These are phyloP conservation scores for Protaetia brevitarsis DNA, from an alignment of 1,140 invertebrate species.

Conservation along the genomic window DNA sequence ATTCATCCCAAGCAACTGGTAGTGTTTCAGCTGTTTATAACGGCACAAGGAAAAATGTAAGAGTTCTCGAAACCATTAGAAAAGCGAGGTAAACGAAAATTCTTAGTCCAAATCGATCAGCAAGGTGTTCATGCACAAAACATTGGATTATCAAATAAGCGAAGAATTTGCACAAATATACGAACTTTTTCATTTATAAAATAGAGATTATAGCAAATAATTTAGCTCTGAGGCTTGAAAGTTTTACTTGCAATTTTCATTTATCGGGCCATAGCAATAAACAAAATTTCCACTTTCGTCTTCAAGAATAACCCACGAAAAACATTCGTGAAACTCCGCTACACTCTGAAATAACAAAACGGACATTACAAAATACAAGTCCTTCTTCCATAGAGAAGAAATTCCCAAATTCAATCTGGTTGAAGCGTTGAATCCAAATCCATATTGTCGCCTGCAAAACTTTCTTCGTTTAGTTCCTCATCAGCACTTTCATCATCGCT, in stretches of 20 bases:
- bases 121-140: no score
- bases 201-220: neutral
- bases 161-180: neutral
- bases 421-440: no score
- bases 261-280: neutral
- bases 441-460: no score
- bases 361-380: no score
- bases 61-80: neutral
- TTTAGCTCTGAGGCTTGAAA: neutral
- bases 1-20: neutral
- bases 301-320: no score
- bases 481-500: no score
- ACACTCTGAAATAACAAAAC: no score
- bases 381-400: no score
- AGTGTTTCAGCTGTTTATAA: neutral
- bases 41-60: neutral
- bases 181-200: neutral
- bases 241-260: neutral
- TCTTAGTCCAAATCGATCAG: neutral
- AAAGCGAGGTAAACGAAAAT: neutral
- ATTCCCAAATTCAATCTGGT: no score
- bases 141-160: neutral
- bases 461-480: no score
- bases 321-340: no score
- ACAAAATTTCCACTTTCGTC: neutral